Evolutionary conservation across 2,888 invertebrate genomes (phyloP).

Genomic region (Drosophila nr. perissopoda): DNA sequence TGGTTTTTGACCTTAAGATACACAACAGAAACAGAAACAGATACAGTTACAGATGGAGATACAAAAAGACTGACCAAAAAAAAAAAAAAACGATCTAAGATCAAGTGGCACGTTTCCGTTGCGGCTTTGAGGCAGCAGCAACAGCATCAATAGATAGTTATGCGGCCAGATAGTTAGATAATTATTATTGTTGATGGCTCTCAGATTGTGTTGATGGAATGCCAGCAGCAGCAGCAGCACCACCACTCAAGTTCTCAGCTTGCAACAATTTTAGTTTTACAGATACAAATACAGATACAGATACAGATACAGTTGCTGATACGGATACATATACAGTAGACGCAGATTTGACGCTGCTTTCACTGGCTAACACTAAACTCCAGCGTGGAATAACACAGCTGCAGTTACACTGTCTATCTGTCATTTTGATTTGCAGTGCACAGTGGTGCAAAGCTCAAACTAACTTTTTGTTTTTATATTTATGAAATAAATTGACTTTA

Average conservation of each 20-base stretch:
- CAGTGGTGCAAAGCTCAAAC: slow-evolving; percentile 37
- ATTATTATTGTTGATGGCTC: slow-evolving; percentile 64
- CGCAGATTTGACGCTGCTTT: slow-evolving; percentile 64
- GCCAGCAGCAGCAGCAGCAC: slow-evolving; percentile 24
- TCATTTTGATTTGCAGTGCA: slow-evolving; percentile 69
- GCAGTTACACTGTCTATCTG: slow-evolving; percentile 60
- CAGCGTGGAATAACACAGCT: slow-evolving; percentile 36
- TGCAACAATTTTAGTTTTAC: slow-evolving; percentile 18
- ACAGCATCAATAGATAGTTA: slow-evolving; percentile 45
- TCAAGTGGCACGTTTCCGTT: slow-evolving; percentile 69
- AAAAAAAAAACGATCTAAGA: slow-evolving; percentile 44
- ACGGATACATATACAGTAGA: slow-evolving; percentile 17
- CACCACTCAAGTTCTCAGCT: slow-evolving; percentile 33
- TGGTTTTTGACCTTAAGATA: slow-evolving; percentile 66
- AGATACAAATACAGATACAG: slow-evolving; percentile 5
- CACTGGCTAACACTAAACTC: slow-evolving; percentile 51
- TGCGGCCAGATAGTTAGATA: slow-evolving; percentile 68
- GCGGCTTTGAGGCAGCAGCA: slow-evolving; percentile 56
- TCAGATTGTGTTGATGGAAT: slow-evolving; percentile 45
- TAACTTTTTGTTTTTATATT: not conserved
- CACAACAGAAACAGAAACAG: slow-evolving; percentile 9
- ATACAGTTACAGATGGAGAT: slow-evolving; percentile 1
- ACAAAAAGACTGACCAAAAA: slow-evolving; percentile 6
- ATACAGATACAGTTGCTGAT: slow-evolving; percentile 20
- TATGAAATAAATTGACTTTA: not conserved